phyloP scores from a whole-genome alignment of 2,113 vertebrate genomes.

The Corythornis madagascariensis region DNA sequence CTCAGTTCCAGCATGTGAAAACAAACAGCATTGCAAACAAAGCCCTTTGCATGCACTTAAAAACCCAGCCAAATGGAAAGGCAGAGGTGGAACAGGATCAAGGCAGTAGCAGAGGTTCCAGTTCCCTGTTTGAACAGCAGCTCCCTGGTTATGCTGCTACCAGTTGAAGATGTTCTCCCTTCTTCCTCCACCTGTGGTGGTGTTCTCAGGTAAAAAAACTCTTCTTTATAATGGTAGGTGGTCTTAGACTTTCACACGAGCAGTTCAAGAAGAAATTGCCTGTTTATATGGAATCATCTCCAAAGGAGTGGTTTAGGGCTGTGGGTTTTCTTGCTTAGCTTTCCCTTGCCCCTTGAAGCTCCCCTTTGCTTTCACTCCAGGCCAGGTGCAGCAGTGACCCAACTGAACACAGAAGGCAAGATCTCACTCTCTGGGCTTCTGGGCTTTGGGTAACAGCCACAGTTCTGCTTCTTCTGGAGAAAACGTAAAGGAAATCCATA shows the following conservation, averaged over 20 bases:
- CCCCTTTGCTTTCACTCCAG: neutral
- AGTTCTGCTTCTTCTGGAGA: neutral
- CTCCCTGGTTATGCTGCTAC: neutral
- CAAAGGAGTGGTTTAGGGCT: neutral
- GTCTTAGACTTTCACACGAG: neutral
- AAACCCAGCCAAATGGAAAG: neutral
- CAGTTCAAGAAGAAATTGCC: neutral
- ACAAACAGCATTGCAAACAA: neutral
- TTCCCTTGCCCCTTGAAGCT: neutral
- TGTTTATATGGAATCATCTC: slow-evolving; percentile 6
- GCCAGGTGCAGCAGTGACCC: fast-evolving
- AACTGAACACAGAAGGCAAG: neutral
- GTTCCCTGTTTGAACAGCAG: neutral
- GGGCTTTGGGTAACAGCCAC: neutral
- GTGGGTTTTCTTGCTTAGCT: slow-evolving; percentile 2
- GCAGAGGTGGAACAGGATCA: neutral
- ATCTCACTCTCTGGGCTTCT: neutral
- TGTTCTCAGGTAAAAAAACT: neutral
- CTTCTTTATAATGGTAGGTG: neutral
- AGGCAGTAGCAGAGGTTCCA: neutral
- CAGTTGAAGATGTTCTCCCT: neutral
- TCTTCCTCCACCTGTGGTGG: neutral
- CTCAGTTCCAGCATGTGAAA: neutral
- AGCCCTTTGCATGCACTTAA: neutral
- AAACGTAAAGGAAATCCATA: neutral